Conservation (phyloP, 2,113 vertebrate species). For the Chlorodrepanis virens region DNA sequence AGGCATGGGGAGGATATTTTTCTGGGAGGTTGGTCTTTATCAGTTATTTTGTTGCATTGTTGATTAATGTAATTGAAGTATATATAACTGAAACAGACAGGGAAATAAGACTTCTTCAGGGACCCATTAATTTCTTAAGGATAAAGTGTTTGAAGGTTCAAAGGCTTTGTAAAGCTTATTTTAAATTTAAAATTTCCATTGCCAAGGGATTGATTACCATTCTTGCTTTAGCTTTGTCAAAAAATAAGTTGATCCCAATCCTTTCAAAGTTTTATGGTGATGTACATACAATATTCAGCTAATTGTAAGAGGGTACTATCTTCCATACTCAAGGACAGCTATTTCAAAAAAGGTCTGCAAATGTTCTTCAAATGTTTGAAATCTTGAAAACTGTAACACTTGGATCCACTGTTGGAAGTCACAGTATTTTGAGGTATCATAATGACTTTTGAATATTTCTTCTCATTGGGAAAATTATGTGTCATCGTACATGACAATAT, state of each 20-base stretch:
- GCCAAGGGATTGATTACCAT: conserved; percentile 79
- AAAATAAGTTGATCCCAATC: conserved; percentile 66
- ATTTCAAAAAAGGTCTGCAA: conserved; percentile 11
- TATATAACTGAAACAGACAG: conserved; percentile 72
- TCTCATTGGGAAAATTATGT: neutral
- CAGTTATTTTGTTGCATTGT: conserved; percentile 67
- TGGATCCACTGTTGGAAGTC: neutral
- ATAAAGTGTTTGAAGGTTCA: conserved; percentile 81
- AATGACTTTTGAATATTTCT: neutral
- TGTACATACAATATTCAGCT: conserved; percentile 46
- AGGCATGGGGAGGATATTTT: neutral
- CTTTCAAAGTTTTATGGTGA: conserved; percentile 71
- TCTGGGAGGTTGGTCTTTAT: conserved; percentile 21
- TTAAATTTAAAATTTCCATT: conserved; percentile 82
- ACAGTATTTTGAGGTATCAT: neutral
- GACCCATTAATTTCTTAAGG: conserved; percentile 84
- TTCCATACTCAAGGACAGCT: conserved; percentile 64
- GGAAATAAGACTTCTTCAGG: conserved; percentile 77
- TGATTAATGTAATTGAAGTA: conserved; percentile 77
- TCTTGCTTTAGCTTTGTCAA: conserved; percentile 77
- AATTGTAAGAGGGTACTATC: conserved; percentile 24
- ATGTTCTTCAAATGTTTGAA: conserved; percentile 1
- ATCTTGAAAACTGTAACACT: conserved; percentile 5
- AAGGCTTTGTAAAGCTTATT: conserved; percentile 82
- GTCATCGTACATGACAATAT: neutral